Evolutionary conservation across 35 echinoderm and acorn worm genomes (phyloP).

Genomic region (Ptychodera flava): DNA sequence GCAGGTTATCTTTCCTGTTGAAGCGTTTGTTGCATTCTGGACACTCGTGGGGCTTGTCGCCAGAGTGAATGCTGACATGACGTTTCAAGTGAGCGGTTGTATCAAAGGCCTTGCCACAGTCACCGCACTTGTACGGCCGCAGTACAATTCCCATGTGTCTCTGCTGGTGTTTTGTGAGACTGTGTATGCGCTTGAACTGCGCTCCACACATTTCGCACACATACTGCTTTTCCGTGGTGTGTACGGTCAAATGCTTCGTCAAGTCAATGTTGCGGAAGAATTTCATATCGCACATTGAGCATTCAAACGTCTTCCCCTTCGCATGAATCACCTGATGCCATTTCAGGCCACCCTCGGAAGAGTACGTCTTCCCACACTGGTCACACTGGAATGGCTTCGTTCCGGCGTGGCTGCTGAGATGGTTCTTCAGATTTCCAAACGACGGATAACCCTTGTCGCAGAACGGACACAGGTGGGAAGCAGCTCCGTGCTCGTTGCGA

Average conservation of each 20-base stretch:
- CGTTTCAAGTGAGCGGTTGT: slow-evolving; percentile 19
- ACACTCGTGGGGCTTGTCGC: slow-evolving; percentile 24
- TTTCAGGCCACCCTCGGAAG: slow-evolving; percentile 18
- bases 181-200: neutral
- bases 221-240: slow-evolving; percentile 1
- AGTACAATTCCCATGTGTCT: slow-evolving; percentile 30
- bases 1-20: slow-evolving; percentile 23
- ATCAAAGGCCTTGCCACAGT: slow-evolving; percentile 22
- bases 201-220: slow-evolving; percentile 11
- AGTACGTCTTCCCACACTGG: slow-evolving; percentile 33
- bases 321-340: slow-evolving; percentile 13
- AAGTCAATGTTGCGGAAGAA: slow-evolving; percentile 20
- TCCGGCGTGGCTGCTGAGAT: neutral
- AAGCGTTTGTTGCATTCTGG: slow-evolving; percentile 22
- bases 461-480: slow-evolving; percentile 9
- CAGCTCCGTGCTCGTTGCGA: neutral
- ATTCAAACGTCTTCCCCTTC: slow-evolving; percentile 6
- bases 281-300: slow-evolving; percentile 14
- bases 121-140: slow-evolving; percentile 28
- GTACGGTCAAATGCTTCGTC: slow-evolving; percentile 17
- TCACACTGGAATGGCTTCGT: slow-evolving; percentile 21
- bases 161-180: slow-evolving; percentile 14
- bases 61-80: slow-evolving; percentile 18
- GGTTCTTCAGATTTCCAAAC: slow-evolving; percentile 20
- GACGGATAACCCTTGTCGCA: slow-evolving; percentile 15